Evolutionary conservation across 1,140 invertebrate species (phyloP), one percentile per base, ranked within the genome.

Genomic region (Diprion similis): DNA sequence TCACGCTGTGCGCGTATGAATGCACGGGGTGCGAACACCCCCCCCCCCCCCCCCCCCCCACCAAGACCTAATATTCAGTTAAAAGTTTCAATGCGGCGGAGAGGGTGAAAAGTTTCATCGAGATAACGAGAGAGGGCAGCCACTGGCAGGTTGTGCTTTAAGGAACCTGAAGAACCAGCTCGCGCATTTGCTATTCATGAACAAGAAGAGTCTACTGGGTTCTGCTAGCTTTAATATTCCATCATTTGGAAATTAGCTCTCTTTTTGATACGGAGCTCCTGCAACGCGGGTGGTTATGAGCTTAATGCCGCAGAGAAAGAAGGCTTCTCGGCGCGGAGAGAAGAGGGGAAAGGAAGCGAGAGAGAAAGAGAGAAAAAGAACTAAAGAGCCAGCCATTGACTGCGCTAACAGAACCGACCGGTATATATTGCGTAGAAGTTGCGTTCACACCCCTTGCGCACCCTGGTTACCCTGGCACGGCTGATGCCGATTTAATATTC

Each of bases 101-200:
- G 51, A 59, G n/a, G 11, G 51, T 15, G 51, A 59, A 59, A 59
- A 59, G n/a, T 17, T 59, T 59, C 51, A 59, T 17, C 51, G 51
- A 59, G 24, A 37, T 37, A 37, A 11, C 51, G 51, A 59, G 51
- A 37, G 51, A 15, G 51, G 51, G 51, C n/a, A 59, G 51, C 11
- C n/a, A 59, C 11, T 13, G 51, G 51, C 8, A 59, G 51, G 51
- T 59, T 13, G 51, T 13, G 51, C 6, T 59, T 8, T 13, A 15
- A 59, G 51, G 11, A 59, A 13, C 51, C 11, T 15, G 51, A 37
- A 37, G 24, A 37, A 37, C 24, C 24, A 37, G 24, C 24, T 6
- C 51, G 3, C 51, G 82, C 82, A 85, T 84, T 85, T 85, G 81
- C 80, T 85, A 85, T 85, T 85, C 84, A 85, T 85, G 81, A 17